Conservation (phyloP, 2,113 vertebrate genomes). For the Rostratula benghalensis region DNA sequence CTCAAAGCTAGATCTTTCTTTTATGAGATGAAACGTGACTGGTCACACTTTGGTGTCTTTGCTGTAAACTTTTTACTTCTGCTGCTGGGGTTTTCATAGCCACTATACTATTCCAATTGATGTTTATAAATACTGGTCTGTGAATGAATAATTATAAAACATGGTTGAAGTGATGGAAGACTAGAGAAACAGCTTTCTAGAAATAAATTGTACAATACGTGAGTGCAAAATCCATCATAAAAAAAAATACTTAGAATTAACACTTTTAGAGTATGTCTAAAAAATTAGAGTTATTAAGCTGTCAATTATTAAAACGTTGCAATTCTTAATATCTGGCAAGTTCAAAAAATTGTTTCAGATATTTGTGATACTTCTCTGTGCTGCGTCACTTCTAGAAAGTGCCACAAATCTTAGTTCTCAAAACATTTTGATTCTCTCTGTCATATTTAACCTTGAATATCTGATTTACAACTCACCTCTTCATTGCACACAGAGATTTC, state of each 20-base stretch:
- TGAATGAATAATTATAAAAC: neutral
- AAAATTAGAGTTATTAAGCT: neutral
- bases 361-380: neutral
- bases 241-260: neutral
- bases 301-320: neutral
- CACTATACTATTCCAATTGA: neutral
- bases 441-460: neutral
- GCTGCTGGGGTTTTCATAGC: neutral
- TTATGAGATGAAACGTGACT: neutral
- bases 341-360: neutral
- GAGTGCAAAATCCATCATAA: neutral
- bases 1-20: neutral
- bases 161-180: neutral
- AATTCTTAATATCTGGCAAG: neutral
- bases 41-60: neutral
- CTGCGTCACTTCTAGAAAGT: neutral
- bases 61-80: neutral
- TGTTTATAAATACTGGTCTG: neutral
- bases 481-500: neutral
- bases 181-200: neutral
- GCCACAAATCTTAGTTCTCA: neutral
- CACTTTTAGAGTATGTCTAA: neutral
- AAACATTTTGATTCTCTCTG: neutral
- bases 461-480: neutral
- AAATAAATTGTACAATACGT: neutral